A percentile compares a stretch with the other conserved stretches of the same genome.
Conservation (phyloP, 2,797 vertebrate genomes). For the Lutjanus campechanus region DNA sequence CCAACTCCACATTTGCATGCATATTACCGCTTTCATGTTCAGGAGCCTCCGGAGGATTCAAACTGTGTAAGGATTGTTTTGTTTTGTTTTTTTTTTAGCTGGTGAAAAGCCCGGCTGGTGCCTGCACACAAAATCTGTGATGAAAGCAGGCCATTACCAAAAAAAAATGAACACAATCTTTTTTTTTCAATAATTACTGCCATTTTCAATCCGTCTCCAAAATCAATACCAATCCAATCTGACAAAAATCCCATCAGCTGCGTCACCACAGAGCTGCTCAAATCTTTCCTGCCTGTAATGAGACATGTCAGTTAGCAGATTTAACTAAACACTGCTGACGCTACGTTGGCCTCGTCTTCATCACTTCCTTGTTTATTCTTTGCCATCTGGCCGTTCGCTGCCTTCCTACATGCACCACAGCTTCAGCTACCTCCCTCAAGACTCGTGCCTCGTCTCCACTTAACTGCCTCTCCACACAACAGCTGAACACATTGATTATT, state of each 20-base stretch:
- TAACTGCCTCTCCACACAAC: conserved; percentile 23
- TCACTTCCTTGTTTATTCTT: conserved; percentile 52
- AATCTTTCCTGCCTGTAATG: conserved; percentile 24
- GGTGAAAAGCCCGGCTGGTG: conserved; percentile 12
- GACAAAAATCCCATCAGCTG: conserved; percentile 20
- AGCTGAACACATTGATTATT: conserved; percentile 28
- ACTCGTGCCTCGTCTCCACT: conserved; percentile 26
- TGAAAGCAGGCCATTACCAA: conserved; percentile 28
- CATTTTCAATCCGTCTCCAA: conserved; percentile 38
- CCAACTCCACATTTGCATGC: conserved; percentile 17
- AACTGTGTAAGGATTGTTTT: conserved; percentile 1
- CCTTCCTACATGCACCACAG: conserved; percentile 30
- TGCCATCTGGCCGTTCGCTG: conserved; percentile 56
- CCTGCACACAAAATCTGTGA: conserved; percentile 19
- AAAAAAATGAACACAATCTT: conserved; percentile 16
- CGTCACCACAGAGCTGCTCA: conserved; percentile 12
- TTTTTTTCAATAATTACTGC: conserved; percentile 30
- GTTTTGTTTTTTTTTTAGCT: background rate
- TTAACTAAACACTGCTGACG: conserved; percentile 37
- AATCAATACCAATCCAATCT: conserved; percentile 22
- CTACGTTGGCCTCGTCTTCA: conserved; percentile 39
- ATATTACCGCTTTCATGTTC: conserved; percentile 1
- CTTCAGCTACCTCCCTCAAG: conserved; percentile 48
- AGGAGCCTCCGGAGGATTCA: conserved; percentile 15
- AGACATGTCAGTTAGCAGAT: conserved; percentile 41